Evolutionary conservation across 92 coral and sea anemone genomes (phyloP).

Genomic region (Blastomussa wellsi): DNA sequence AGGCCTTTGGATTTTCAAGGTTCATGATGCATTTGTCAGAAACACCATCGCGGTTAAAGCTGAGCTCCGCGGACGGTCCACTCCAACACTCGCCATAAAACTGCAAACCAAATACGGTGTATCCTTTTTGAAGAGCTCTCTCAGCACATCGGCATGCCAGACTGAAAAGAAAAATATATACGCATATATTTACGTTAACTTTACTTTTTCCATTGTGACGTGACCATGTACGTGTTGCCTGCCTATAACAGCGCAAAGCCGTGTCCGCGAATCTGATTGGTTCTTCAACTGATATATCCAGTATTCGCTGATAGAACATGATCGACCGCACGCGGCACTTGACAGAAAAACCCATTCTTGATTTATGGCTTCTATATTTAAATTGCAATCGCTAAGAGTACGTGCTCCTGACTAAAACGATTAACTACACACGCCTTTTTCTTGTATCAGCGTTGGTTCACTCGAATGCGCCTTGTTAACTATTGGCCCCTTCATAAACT

Average conservation of each 20-base stretch:
- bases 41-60: constrained; percentile 53
- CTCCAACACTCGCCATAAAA: constrained; percentile 80
- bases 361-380: no score
- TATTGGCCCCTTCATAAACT: no score
- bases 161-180: constrained; percentile 14
- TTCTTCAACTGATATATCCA: no score
- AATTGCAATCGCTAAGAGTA: no score
- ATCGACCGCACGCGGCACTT: no score
- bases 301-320: no score
- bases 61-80: constrained; percentile 56
- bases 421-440: no score
- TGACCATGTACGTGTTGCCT: background rate
- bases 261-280: no score
- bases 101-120: constrained; percentile 67
- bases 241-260: background rate
- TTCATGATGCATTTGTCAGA: constrained; percentile 52
- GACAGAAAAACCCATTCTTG: no score
- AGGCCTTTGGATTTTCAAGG: constrained; percentile 43
- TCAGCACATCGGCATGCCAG: constrained; percentile 78
- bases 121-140: constrained; percentile 62
- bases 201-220: background rate
- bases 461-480: no score
- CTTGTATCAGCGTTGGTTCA: no score
- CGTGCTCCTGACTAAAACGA: no score
- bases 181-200: background rate